A percentile compares a stretch with the other conserved stretches of the same genome.
Evolutionary conservation across 1,140 invertebrate genomes (phyloP).

Genomic region (Centruroides vittatus): DNA sequence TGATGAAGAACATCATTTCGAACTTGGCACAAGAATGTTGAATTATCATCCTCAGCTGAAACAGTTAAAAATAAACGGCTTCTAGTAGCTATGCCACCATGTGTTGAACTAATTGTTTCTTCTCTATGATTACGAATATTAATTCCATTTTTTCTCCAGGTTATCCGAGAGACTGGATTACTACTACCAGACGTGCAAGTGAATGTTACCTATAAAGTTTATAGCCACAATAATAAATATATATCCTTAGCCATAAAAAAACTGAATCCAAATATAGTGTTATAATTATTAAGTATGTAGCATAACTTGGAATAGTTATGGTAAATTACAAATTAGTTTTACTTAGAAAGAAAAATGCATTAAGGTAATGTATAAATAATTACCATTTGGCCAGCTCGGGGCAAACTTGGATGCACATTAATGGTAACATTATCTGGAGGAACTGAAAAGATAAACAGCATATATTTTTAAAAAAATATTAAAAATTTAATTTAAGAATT

Average conservation of each 20-base stretch:
- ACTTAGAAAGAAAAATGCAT: too few relatives aligned
- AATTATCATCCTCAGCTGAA: conserved; percentile 68
- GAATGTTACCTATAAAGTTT: conserved; percentile 34
- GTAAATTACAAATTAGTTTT: too few relatives aligned
- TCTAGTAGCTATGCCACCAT: conserved; percentile 66
- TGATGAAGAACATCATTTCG: conserved; percentile 67
- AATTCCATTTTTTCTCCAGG: conserved; percentile 77
- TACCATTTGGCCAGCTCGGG: conserved; percentile 55
- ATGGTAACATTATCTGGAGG: conserved; percentile 73
- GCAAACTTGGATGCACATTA: conserved; percentile 52
- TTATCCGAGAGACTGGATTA: conserved; percentile 78
- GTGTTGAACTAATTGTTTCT: conserved; percentile 56
- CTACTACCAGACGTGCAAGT: conserved; percentile 81
- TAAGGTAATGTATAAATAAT: conserved; percentile 10
- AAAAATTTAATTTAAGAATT: too few relatives aligned
- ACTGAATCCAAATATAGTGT: too few relatives aligned
- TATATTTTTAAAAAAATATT: not conserved
- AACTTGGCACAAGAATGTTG: conserved; percentile 82
- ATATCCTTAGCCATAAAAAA: too few relatives aligned
- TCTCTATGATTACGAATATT: conserved; percentile 48
- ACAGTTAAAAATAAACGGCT: conserved; percentile 61
- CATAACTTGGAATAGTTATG: too few relatives aligned
- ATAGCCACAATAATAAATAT: too few relatives aligned
- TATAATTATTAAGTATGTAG: too few relatives aligned
- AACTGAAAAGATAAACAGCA: conserved; percentile 40